Evolutionary conservation across 2,797 vertebrate genomes (phyloP).

Genomic region (Florisuga fusca): DNA sequence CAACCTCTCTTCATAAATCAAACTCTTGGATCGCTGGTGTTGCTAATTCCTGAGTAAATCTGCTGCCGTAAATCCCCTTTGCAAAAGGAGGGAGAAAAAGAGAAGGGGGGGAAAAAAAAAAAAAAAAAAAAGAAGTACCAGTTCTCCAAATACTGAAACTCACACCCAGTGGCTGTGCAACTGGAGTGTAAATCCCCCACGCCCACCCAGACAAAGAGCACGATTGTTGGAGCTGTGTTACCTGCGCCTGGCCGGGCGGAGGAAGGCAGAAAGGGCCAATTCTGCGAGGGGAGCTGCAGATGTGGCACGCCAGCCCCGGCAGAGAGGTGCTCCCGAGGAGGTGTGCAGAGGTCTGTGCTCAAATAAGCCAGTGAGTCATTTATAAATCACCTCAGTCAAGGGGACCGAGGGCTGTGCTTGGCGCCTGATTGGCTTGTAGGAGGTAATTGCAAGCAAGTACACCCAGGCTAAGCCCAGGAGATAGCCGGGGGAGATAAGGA

Average conservation of each 20-base stretch:
- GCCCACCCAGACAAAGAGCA: slow-evolving; percentile 74
- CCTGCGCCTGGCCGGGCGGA: slow-evolving; percentile 62
- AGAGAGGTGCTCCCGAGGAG: slow-evolving; percentile 73
- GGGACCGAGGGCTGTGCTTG: slow-evolving; percentile 78
- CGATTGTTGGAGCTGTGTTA: slow-evolving; percentile 77
- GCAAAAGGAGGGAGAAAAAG: neutral
- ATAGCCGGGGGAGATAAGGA: slow-evolving; percentile 83
- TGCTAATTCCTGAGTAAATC: slow-evolving; percentile 65
- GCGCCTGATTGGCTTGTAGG: slow-evolving; percentile 81
- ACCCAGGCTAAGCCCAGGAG: slow-evolving; percentile 77
- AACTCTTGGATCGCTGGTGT: neutral
- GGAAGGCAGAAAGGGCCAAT: slow-evolving; percentile 43
- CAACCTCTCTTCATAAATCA: slow-evolving; percentile 54
- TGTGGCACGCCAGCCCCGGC: slow-evolving; percentile 68
- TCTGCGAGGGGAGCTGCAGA: slow-evolving; percentile 67
- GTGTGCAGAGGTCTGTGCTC: slow-evolving; percentile 76
- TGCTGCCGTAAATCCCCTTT: slow-evolving; percentile 34
- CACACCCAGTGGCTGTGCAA: slow-evolving; percentile 70
- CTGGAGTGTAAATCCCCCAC: slow-evolving; percentile 65
- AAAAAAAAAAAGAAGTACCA: neutral
- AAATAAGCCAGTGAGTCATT: slow-evolving; percentile 80
- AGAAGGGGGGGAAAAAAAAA: neutral
- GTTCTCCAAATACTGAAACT: slow-evolving; percentile 64
- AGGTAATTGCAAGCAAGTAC: slow-evolving; percentile 81
- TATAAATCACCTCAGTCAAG: slow-evolving; percentile 83